These are phyloP conservation scores for Lycaena phlaeas DNA, from an alignment of 2,888 invertebrate species.

Conservation along the genomic window DNA sequence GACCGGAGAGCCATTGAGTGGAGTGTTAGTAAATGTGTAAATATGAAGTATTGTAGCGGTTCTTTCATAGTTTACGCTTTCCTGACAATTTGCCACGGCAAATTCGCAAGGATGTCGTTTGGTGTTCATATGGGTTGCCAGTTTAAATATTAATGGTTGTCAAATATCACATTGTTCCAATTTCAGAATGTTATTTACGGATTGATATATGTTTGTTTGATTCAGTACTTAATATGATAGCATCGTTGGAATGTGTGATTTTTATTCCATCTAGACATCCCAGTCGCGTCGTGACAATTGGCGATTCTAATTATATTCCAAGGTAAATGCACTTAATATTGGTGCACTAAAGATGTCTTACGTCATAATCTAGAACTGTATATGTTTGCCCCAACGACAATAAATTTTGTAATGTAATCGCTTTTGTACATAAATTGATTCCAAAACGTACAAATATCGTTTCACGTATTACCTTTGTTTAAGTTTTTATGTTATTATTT, in stretches of 20 bases:
- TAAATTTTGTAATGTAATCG: constrained; percentile 43
- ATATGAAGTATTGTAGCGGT: constrained; percentile 18
- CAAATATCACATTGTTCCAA: not conserved
- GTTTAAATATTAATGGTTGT: not conserved
- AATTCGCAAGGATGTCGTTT: constrained; percentile 23
- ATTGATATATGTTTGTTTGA: not conserved
- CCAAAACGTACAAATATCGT: constrained; percentile 38
- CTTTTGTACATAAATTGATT: constrained; percentile 30
- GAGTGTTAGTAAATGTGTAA: constrained; percentile 25
- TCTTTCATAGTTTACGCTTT: constrained; percentile 19
- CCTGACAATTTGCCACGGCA: constrained; percentile 29
- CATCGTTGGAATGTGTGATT: not conserved
- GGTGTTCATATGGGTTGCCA: constrained; percentile 13
- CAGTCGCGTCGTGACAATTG: not conserved
- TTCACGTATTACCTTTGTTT: constrained; percentile 30
- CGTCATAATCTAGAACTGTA: constrained; percentile 12
- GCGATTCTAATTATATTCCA: constrained; percentile 7
- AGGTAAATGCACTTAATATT: constrained; percentile 3
- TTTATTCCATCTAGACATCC: too few species aligned
- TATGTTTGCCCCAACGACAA: constrained; percentile 48
- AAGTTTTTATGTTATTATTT: constrained; percentile 44
- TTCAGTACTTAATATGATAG: not conserved
- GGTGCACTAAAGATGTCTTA: constrained; percentile 7
- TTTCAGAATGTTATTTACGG: not conserved
- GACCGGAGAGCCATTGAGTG: constrained; percentile 51